Evolutionary conservation across 2,113 vertebrate species (phyloP).

Genomic region (Rhegmatorhina hoffmannsi): DNA sequence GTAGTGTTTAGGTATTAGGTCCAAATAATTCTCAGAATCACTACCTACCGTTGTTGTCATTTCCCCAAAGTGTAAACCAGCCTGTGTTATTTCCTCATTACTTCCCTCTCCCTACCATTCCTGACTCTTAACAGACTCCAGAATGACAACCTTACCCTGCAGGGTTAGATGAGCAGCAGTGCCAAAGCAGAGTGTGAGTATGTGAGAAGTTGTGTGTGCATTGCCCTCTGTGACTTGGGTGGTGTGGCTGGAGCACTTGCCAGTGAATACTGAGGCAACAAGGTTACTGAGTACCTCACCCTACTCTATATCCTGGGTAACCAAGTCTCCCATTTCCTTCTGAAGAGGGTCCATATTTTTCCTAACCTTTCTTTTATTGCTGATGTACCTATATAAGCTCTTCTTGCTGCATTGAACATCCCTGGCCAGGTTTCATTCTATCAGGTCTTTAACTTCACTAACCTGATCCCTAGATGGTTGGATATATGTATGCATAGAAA

Average conservation of each 20-base stretch:
- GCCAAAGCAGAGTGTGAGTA: neutral
- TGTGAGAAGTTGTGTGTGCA: fast-evolving
- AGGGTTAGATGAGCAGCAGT: neutral
- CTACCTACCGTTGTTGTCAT: too few relatives aligned
- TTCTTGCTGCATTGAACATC: neutral
- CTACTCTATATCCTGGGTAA: neutral
- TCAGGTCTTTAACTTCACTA: neutral
- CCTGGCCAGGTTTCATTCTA: neutral
- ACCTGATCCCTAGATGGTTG: neutral
- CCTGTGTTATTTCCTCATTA: neutral
- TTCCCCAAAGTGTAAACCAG: neutral
- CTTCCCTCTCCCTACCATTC: neutral
- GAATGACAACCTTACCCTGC: neutral
- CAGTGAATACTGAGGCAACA: neutral
- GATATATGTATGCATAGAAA: neutral
- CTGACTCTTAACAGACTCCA: neutral
- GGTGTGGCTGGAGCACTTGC: neutral
- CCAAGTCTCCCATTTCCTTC: neutral
- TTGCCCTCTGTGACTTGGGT: neutral
- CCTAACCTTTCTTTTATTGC: neutral
- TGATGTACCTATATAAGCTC: neutral
- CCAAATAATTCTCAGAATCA: neutral
- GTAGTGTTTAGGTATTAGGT: neutral
- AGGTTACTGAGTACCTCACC: too few relatives aligned
- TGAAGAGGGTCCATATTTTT: neutral